A percentile compares a stretch with the other conserved stretches of the same genome.
Conservation (phyloP, 2,888 invertebrate genomes). For the Steinernema carpocapsae region DNA sequence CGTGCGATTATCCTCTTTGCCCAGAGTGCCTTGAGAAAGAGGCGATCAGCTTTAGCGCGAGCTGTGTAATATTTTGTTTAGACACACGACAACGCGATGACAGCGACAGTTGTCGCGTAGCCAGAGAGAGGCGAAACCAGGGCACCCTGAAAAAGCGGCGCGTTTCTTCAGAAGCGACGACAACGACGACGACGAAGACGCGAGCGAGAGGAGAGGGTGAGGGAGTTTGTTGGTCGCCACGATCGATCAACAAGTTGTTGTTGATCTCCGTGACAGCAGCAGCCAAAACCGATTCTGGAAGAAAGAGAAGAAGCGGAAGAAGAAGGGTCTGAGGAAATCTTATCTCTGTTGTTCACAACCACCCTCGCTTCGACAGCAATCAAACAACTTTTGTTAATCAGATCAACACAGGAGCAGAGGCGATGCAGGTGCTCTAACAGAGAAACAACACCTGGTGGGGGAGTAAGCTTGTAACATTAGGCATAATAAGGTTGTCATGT, state of each 20-base stretch:
- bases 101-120: too few species aligned
- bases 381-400: not conserved
- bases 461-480: not conserved
- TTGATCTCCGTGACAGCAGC: not conserved
- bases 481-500: not conserved
- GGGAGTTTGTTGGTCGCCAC: not conserved
- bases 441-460: too few species aligned
- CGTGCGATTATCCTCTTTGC: too few species aligned
- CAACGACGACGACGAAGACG: constrained; percentile 13
- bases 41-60: not conserved
- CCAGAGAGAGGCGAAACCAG: too few species aligned
- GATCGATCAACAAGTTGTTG: constrained; percentile 26
- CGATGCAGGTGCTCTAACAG: too few species aligned
- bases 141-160: too few species aligned
- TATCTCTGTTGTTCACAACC: too few species aligned
- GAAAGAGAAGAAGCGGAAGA: not conserved
- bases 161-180: too few species aligned
- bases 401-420: too few species aligned
- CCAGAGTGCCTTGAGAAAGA: not conserved
- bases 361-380: not conserved
- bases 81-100: too few species aligned
- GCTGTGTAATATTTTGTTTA: constrained; percentile 32
- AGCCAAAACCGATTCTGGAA: constrained; percentile 22
- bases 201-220: not conserved
- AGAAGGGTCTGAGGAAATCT: too few species aligned